Base-by-base conservation (phyloP, 2,797 vertebrate species). In the Urosaurus nigricauda region DNA sequence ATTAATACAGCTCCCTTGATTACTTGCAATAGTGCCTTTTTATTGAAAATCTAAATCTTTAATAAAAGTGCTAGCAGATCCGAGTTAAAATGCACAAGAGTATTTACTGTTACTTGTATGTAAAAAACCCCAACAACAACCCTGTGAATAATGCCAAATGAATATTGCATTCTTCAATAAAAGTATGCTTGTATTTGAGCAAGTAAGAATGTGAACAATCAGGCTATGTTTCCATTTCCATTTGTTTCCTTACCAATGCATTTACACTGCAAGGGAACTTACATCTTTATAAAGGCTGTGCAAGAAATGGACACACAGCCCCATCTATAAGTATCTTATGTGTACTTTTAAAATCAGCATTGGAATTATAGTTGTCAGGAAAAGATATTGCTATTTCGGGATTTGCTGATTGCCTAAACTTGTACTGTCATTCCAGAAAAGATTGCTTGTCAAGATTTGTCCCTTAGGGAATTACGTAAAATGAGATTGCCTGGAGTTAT, bases 401-500 rank as follows among this genome's bases (percentile, higher is more conserved):
- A 89, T 43, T 58, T 86, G 80, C 43, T 83, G 73, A 53, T 89
- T 90, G 82, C 65, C 70, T 91, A 37, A 87, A 75, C 21, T 68
- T 86, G 43, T 40, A 92, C 21, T 90, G 82, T 83, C 5, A 0
- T 83, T 93, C 90, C 56, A 81, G 89, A 79, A 93, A 90, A 79
- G 88, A 88, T 11, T 89, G 58, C 79, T 90, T 87, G 84, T 90
- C 71, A 82, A 37, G 75, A 89, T 86, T 26, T 35, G 37, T 85
- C 86, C 84, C 93, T 92, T 53, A 81, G 89, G 77, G 85, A 91
- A 89, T 60, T 58, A 37, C 83, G 89, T 85, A 37, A 83, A 21
- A 88, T 71, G 74, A 81, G 65, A 65, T 79, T 86, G 86, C 73
- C 60, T 84, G 19, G 82, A 79, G 86, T 70, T 91, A 79, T 58